phyloP scores from a whole-genome alignment of 2,888 invertebrate species.

The Cerastis rubricosa region DNA sequence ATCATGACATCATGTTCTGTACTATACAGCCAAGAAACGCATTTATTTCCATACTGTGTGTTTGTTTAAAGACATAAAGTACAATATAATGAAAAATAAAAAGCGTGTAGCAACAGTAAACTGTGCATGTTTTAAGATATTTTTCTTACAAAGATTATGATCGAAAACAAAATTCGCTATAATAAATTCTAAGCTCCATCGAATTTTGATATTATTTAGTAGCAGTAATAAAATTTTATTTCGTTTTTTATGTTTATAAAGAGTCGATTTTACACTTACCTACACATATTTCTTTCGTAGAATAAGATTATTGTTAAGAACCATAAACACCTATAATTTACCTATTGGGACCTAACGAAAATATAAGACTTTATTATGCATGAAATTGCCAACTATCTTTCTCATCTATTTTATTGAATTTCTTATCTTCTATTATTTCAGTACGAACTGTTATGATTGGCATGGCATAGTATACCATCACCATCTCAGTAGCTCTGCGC shows the following conservation, averaged over 20 bases:
- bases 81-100: constrained; percentile 24
- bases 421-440: not conserved
- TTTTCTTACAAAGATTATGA: constrained; percentile 48
- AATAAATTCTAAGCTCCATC: constrained; percentile 45
- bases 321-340: not conserved
- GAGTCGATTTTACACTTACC: constrained; percentile 10
- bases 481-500: no score
- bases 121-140: constrained; percentile 35
- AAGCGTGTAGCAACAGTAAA: constrained; percentile 34
- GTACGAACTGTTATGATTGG: not conserved
- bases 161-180: constrained; percentile 53
- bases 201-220: constrained; percentile 58
- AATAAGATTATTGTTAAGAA: not conserved
- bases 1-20: constrained; percentile 40
- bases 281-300: not conserved
- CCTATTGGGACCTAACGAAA: not conserved
- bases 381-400: not conserved
- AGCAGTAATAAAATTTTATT: constrained; percentile 50
- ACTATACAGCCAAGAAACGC: constrained; percentile 27
- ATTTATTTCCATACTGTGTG: constrained; percentile 14
- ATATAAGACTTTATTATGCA: not conserved
- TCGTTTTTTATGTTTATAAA: constrained; percentile 8
- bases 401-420: not conserved
- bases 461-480: not conserved
- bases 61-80: constrained; percentile 25